Evolutionary conservation across 2,113 vertebrate genomes (phyloP).

Genomic region (Mirounga angustirostris): DNA sequence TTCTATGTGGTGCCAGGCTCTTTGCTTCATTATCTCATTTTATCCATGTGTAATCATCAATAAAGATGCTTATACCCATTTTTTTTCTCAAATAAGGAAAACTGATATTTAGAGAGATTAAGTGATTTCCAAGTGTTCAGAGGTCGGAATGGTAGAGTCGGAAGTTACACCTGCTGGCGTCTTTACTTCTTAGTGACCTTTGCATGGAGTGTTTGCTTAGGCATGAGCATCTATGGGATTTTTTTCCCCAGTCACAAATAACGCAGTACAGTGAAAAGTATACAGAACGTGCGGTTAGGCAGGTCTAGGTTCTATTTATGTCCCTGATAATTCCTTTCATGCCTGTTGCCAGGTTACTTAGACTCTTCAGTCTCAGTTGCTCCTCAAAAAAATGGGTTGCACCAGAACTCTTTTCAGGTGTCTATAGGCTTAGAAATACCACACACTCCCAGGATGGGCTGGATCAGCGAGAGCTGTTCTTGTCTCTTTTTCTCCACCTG

Average conservation of each 20-base stretch:
- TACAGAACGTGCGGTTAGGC: neutral
- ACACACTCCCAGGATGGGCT: rapidly evolving
- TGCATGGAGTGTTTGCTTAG: neutral
- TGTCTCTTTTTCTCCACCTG: neutral
- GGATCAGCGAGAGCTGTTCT: neutral
- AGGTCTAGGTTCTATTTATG: neutral
- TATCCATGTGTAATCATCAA: neutral
- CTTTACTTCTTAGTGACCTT: conserved; percentile 44
- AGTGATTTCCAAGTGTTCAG: neutral
- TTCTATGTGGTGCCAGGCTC: neutral
- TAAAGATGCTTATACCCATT: neutral
- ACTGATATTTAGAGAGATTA: conserved; percentile 47
- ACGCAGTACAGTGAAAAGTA: neutral
- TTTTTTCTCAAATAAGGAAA: neutral
- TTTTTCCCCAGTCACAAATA: neutral
- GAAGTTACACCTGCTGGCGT: neutral
- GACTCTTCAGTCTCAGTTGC: neutral
- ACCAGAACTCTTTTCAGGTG: neutral
- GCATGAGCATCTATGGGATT: neutral
- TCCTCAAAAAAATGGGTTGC: neutral
- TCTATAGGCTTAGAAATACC: neutral
- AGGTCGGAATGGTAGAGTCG: neutral
- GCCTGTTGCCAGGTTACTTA: neutral
- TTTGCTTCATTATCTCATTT: neutral
- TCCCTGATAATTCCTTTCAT: neutral